Base-by-base conservation (phyloP, 1,140 invertebrate species). In the Panonychus citri region DNA sequence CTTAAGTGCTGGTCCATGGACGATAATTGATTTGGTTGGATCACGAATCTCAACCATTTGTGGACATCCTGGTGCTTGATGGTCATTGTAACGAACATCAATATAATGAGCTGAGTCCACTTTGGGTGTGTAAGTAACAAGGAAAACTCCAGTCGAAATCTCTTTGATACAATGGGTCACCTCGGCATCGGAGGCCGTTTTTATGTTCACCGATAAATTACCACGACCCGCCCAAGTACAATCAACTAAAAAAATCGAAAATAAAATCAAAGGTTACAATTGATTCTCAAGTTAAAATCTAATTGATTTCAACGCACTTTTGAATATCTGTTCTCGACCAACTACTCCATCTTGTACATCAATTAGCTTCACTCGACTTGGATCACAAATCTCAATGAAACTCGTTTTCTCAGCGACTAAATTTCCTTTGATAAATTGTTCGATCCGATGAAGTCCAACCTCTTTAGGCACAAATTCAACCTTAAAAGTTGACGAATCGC, bases 101-200 rank as follows among this genome's bases (percentile, higher is more conserved):
- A 94, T 75, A 61, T 81, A 76, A 69, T 94, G 88, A 4, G 84
- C 80, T 81, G 81, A 28, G 79, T 79, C 51, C 79, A 72, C 3
- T 77, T 77, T 2, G 10, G 89, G 88, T 69, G 85, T 82, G 67
- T 86, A 94, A 24, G 84, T 77, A 39, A 91, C 78, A 69, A 87
- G 62, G 62, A 71, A 69, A 3, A 67, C 58, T 30, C 71, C 71
- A 27, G 66, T 60, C n/a, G 62, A 67, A 10, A 74, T 78, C 64
- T 84, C 81, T 55, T 67, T 55, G 4, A 66, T 26, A 75, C 75
- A 59, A 64, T 85, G 80, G 19, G 82, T 81, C 15, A 91, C 83
- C 59, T 81, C 78, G 37, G 77, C 75, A 15, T 83, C 83, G 46
- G 80, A 82, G 55, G 84, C 81, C 0, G 30, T 34, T 43, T 78